Percentiles rank a stretch among this genome's conserved stretches.
Evolutionary conservation across 2,797 vertebrate species (phyloP).

Genomic region (Huso huso): DNA sequence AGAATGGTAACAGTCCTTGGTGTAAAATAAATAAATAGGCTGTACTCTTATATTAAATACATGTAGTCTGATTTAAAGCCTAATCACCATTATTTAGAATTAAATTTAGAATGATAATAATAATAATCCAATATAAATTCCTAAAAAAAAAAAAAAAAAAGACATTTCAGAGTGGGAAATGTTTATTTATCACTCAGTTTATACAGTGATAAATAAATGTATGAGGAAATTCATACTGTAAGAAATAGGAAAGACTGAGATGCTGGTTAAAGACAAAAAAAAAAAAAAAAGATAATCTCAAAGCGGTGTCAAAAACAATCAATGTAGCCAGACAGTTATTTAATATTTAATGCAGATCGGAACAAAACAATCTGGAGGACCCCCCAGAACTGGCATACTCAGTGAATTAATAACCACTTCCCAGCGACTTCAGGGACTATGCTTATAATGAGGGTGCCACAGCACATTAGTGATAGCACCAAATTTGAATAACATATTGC

Average conservation of each 20-base stretch:
- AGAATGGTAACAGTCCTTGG: no score
- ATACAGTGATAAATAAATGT: no score
- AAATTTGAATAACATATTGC: slow-evolving; percentile 28
- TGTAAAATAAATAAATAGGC: no score
- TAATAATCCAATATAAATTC: no score
- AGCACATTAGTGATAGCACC: slow-evolving; percentile 40
- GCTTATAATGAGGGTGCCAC: slow-evolving; percentile 40
- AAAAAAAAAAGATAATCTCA: slow-evolving; percentile 1
- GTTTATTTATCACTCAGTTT: no score
- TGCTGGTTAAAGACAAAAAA: neutral
- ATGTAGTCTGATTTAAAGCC: no score
- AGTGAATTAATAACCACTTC: slow-evolving; percentile 45
- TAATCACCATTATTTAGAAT: no score
- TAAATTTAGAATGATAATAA: no score
- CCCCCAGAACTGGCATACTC: slow-evolving; percentile 16
- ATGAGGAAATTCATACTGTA: no score
- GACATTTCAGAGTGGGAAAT: no score
- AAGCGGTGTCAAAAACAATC: slow-evolving; percentile 34
- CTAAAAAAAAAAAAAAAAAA: no score
- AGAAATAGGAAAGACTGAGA: neutral
- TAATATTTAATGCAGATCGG: slow-evolving; percentile 35
- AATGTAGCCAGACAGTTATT: slow-evolving; percentile 24
- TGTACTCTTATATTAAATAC: no score
- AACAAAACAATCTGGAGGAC: slow-evolving; percentile 30
- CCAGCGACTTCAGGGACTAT: slow-evolving; percentile 28